A percentile compares a stretch with the other conserved stretches of the same genome.
phyloP scores from a whole-genome alignment of 1,140 invertebrate species.

The Chironomus tepperi region DNA sequence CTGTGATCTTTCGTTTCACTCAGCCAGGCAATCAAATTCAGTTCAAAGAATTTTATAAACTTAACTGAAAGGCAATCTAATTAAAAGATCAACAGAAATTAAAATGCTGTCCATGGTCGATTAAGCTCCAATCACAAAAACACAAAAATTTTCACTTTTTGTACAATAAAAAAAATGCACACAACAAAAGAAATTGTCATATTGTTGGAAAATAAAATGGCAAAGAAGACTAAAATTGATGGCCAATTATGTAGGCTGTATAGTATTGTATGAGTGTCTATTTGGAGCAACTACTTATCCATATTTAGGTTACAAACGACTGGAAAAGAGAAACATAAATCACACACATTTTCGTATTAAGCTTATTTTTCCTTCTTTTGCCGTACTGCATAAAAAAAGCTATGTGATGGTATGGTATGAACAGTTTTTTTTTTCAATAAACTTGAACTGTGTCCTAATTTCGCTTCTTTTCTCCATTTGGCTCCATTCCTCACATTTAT shows the following conservation, averaged over 20 bases:
- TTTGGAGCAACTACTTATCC: conserved; percentile 2
- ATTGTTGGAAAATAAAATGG: not conserved
- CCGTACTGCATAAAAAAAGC: too few relatives aligned
- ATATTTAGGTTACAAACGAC: not conserved
- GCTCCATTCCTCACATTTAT: too few relatives aligned
- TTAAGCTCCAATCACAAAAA: not conserved
- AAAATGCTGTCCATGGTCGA: not conserved
- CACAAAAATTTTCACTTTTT: not conserved
- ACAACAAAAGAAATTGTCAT: not conserved
- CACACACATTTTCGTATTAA: not conserved
- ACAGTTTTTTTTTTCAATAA: not conserved
- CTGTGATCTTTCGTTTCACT: too few relatives aligned
- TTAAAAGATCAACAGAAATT: not conserved
- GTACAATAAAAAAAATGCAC: not conserved
- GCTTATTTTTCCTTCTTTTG: too few relatives aligned
- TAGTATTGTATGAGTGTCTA: not conserved
- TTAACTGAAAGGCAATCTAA: too few relatives aligned
- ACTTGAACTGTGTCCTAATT: conserved; percentile 1
- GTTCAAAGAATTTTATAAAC: too few relatives aligned
- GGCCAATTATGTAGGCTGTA: conserved; percentile 3
- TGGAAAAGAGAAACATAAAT: not conserved
- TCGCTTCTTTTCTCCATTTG: not conserved
- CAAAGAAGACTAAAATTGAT: not conserved
- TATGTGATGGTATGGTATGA: too few relatives aligned
- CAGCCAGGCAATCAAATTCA: too few relatives aligned